Percentiles rank a stretch among this genome's conserved stretches.
These are phyloP conservation scores for Saxidomus purpurata DNA, from an alignment of 1,140 invertebrate species.

Conservation along the genomic window DNA sequence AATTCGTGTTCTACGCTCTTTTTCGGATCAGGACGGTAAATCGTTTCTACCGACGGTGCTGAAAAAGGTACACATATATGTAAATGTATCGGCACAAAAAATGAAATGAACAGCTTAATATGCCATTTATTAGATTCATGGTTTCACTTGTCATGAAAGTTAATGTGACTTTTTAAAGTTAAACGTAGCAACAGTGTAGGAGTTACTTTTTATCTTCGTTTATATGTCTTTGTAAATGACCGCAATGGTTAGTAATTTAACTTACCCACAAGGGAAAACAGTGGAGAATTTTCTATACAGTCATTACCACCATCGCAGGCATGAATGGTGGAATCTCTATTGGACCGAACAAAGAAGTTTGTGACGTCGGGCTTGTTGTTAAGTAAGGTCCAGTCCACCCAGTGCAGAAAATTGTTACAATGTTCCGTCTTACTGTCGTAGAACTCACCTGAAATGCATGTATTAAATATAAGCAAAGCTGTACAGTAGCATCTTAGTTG, in stretches of 20 bases:
- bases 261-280: slow-evolving; percentile 74
- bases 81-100: no score
- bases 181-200: no score
- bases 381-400: slow-evolving; percentile 68
- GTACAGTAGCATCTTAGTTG: neutral
- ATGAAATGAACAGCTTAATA: no score
- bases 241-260: no score
- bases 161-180: no score
- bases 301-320: slow-evolving; percentile 70
- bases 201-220: no score
- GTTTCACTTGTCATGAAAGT: no score
- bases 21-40: slow-evolving; percentile 71
- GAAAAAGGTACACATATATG: neutral
- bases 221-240: no score
- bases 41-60: slow-evolving; percentile 67
- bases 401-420: slow-evolving; percentile 77
- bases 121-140: no score
- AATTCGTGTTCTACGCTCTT: slow-evolving; percentile 73
- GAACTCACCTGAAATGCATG: slow-evolving; percentile 58
- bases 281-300: slow-evolving; percentile 71
- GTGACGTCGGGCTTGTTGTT: slow-evolving; percentile 63
- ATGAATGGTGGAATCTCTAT: slow-evolving; percentile 55
- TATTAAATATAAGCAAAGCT: no score
- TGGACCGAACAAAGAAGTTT: slow-evolving; percentile 68
- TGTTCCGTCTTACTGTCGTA: slow-evolving; percentile 71